A percentile compares a stretch with the other conserved stretches of the same genome.
These are phyloP conservation scores for Chrysina gloriosa DNA, from an alignment of 2,888 invertebrate species.

Conservation along the genomic window DNA sequence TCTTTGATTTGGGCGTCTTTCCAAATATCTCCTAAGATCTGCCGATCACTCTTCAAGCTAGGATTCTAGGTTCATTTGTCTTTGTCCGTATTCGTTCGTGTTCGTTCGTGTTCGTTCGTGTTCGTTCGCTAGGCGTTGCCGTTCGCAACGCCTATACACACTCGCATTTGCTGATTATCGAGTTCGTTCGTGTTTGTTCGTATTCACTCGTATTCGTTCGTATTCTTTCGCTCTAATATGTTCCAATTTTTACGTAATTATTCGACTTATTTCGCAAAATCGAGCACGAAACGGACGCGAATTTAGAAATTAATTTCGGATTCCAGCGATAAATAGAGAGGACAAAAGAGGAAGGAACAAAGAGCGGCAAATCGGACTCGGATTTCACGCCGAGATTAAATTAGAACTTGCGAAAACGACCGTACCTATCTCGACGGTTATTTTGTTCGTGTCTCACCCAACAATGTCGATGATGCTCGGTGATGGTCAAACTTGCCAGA, in stretches of 20 bases:
- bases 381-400: conserved; percentile 9
- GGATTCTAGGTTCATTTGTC: no score
- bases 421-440: background rate
- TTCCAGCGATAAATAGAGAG: conserved; percentile 1
- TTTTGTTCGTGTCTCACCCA: background rate
- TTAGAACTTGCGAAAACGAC: background rate
- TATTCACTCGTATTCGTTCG: background rate
- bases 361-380: background rate
- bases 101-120: background rate
- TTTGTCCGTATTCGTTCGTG: no score
- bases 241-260: background rate
- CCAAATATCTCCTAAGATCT: no score
- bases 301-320: background rate
- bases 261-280: no score
- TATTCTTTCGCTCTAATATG: background rate
- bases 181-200: background rate
- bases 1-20: no score
- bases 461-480: no score
- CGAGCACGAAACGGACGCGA: no score
- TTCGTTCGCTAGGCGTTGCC: background rate
- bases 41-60: no score
- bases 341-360: background rate
- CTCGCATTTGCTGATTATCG: no score
- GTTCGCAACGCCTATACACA: no score
- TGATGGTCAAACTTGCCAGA: no score